Evolutionary conservation across 2,797 vertebrate genomes (phyloP).

Genomic region (Micropoecilia bifurca): DNA sequence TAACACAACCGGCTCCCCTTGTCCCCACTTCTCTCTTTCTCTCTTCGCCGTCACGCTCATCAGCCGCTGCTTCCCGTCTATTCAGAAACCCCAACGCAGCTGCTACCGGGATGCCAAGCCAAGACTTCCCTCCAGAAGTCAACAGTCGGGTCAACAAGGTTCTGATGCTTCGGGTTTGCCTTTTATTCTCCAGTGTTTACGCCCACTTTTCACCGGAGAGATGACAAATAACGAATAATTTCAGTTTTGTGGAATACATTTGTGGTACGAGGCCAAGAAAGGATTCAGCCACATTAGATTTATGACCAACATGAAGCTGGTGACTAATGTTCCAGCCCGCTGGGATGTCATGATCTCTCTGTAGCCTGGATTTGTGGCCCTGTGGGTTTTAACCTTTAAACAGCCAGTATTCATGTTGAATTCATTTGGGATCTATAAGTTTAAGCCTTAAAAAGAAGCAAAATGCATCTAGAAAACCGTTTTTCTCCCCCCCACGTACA

Average conservation of each 20-base stretch:
- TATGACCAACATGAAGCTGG: constrained; percentile 59
- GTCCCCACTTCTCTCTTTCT: constrained; percentile 37
- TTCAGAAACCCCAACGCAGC: constrained; percentile 42
- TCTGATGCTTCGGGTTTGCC: constrained; percentile 63
- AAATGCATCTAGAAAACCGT: background rate
- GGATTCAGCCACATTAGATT: constrained; percentile 55
- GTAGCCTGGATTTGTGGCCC: constrained; percentile 48
- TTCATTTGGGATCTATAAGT: constrained; percentile 6
- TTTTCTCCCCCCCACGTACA: background rate
- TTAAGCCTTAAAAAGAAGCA: background rate
- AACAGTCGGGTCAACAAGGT: constrained; percentile 74
- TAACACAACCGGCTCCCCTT: constrained; percentile 3
- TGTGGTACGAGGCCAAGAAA: constrained; percentile 45
- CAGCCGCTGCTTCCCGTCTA: constrained; percentile 56
- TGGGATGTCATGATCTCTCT: constrained; percentile 58
- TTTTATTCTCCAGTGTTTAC: constrained; percentile 63
- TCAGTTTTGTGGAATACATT: constrained; percentile 52
- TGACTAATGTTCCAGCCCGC: constrained; percentile 60
- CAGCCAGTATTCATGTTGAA: constrained; percentile 6
- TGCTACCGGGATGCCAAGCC: constrained; percentile 77
- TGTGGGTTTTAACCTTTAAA: constrained; percentile 48
- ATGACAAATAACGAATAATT: constrained; percentile 68
- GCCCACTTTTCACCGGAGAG: constrained; percentile 46
- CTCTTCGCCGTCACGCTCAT: constrained; percentile 65
- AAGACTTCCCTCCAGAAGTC: constrained; percentile 65